These are phyloP conservation scores for Corythoichthys intestinalis DNA, from an alignment of 2,113 vertebrate genomes.

Conservation along the genomic window DNA sequence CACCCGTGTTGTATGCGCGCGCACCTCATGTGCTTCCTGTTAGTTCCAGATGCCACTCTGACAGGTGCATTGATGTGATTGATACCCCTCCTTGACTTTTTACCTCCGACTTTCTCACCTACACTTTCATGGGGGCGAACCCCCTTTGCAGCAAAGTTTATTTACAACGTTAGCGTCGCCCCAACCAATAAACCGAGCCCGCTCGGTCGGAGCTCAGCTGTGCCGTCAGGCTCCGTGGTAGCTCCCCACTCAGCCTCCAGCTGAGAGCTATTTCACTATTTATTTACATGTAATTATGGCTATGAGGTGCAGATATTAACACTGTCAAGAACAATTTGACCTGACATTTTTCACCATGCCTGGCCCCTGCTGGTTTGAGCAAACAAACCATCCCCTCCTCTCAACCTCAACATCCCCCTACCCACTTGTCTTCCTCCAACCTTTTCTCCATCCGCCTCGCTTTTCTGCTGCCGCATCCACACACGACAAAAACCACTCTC, in stretches of 20 bases:
- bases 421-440: conserved; percentile 27
- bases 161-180: background rate
- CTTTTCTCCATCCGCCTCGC: conserved; percentile 40
- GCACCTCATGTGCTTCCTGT: conserved; percentile 79
- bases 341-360: conserved; percentile 98
- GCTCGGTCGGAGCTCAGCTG: conserved; percentile 2
- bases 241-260: conserved; percentile 83
- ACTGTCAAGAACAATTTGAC: conserved; percentile 99
- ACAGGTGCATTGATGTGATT: conserved; percentile 88
- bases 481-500: conserved; percentile 51
- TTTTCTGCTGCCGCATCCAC: conserved; percentile 30
- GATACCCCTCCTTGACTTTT: conserved; percentile 73
- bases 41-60: conserved; percentile 98
- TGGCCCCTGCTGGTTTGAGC: conserved; percentile 78
- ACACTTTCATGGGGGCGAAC: background rate
- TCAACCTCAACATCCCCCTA: conserved; percentile 25
- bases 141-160: background rate
- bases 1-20: conserved; percentile 20
- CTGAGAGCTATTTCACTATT: conserved; percentile 99
- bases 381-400: conserved; percentile 51
- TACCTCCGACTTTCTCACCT: conserved; percentile 40
- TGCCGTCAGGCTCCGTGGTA: conserved; percentile 71
- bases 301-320: conserved; percentile 99
- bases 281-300: conserved; percentile 99
- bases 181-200: background rate